Conservation (phyloP, 2,113 vertebrate genomes). For the Atlantisia rogersi region DNA sequence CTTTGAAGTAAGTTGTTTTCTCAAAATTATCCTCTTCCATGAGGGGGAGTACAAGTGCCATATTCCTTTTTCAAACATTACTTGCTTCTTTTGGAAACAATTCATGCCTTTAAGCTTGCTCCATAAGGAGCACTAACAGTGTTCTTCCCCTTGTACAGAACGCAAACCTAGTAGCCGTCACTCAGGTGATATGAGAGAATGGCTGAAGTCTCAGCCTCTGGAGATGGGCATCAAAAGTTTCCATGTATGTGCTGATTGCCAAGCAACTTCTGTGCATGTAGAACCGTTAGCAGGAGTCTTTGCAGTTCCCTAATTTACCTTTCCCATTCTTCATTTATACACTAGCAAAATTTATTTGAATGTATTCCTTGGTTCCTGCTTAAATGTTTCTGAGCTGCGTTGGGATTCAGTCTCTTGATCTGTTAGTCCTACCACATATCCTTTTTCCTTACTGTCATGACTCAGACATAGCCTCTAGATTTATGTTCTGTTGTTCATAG, state of each 20-base stretch:
- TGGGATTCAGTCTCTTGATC: not conserved
- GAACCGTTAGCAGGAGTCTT: not conserved
- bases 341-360: not conserved
- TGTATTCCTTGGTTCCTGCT: not conserved
- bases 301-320: not conserved
- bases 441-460: not conserved
- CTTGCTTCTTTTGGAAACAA: not conserved
- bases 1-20: constrained; percentile 8
- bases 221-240: not conserved
- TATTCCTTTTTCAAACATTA: not conserved
- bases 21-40: not conserved
- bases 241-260: not conserved
- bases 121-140: not conserved
- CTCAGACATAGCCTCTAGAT: not conserved
- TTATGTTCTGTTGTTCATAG: not conserved
- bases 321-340: not conserved
- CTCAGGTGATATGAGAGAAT: not conserved
- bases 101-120: not conserved
- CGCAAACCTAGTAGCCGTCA: not conserved
- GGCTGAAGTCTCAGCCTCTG: not conserved
- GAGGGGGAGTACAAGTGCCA: not conserved
- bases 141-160: not conserved
- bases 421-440: not conserved
- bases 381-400: not conserved
- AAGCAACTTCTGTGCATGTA: not conserved